Evolutionary conservation across 2,888 invertebrate genomes (phyloP), one percentile per base, ranked within the genome.

Genomic region (Agrotis puta): DNA sequence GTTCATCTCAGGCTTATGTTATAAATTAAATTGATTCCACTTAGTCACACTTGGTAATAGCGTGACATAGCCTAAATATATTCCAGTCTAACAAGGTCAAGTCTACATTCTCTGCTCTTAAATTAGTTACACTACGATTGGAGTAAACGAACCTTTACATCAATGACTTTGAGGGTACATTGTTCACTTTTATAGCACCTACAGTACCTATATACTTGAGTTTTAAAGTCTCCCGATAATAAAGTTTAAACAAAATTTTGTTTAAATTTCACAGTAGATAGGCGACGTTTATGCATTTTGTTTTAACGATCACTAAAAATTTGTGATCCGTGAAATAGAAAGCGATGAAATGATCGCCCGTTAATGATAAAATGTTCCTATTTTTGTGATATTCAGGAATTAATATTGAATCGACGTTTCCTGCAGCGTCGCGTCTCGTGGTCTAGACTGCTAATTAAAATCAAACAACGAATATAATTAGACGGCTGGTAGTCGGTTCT

Each of bases 381-480:
- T 77, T 85, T 87, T 87, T 83, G 75, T 66, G 62, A 68, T 71
- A 77, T 75, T 64, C 67, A 24, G 51, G 64, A 77, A 82, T 72
- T 77, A 71, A 74, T 69, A 70, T 39, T 58, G 70, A 70, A 61
- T 64, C 24, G 24, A 47, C 16, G 3, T 62, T 71, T 59, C 82
- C 81, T 77, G 84, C 84, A 80, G 51, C 81, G 84, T 50, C 81
- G 74, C 74, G 90, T 89, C 90, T 92, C 24, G 24, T n/a, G n/a
- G 75, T 73, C 73, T 76, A 90, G 89, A 88, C 88, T 69, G 89
- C 87, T 93, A 92, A 93, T 93, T 93, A 90, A 92, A 92, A 91
- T 90, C 90, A 92, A 93, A 93, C 86, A 89, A 57, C 69, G 82
- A 81, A 74, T 43, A 56, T 56, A 50, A 75, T 50, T 61, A 69